Conservation (phyloP, 2,797 vertebrate species). For the Parauchenoglanis punctatus region DNA sequence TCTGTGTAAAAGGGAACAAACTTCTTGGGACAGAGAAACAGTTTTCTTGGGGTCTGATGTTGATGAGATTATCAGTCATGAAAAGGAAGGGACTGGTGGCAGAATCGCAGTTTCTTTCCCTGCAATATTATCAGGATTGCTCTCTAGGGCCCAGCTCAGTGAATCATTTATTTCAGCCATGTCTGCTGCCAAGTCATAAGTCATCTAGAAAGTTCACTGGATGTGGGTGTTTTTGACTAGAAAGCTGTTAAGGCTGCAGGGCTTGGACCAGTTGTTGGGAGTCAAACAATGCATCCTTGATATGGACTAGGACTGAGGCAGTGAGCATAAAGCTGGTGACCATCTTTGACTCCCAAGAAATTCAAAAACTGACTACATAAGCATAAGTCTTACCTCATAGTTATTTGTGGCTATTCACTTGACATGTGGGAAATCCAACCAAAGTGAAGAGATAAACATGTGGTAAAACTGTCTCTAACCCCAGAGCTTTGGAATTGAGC, state of each 20-base stretch:
- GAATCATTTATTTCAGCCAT: slow-evolving; percentile 23
- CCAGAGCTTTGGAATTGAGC: background rate
- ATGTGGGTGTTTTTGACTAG: slow-evolving; percentile 11
- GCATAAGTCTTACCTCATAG: too few relatives aligned
- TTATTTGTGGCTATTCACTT: background rate
- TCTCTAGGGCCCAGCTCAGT: slow-evolving; percentile 16
- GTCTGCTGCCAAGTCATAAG: slow-evolving; percentile 27
- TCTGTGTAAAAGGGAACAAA: background rate
- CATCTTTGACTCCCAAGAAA: background rate
- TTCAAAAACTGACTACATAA: background rate
- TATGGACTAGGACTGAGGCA: background rate
- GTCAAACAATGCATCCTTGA: background rate
- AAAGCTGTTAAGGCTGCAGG: slow-evolving; percentile 14
- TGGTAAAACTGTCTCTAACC: background rate
- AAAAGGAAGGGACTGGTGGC: background rate
- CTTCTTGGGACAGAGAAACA: background rate
- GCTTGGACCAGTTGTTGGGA: background rate
- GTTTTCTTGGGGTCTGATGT: background rate
- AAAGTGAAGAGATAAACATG: background rate
- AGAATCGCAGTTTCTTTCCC: slow-evolving; percentile 9
- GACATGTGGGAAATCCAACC: background rate
- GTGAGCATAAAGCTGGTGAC: background rate
- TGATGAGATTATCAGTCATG: background rate
- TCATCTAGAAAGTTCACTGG: slow-evolving; percentile 25
- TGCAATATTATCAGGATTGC: slow-evolving; percentile 22